Evolutionary conservation across 2,888 invertebrate genomes (phyloP).

Genomic region (Macrophya annulata): DNA sequence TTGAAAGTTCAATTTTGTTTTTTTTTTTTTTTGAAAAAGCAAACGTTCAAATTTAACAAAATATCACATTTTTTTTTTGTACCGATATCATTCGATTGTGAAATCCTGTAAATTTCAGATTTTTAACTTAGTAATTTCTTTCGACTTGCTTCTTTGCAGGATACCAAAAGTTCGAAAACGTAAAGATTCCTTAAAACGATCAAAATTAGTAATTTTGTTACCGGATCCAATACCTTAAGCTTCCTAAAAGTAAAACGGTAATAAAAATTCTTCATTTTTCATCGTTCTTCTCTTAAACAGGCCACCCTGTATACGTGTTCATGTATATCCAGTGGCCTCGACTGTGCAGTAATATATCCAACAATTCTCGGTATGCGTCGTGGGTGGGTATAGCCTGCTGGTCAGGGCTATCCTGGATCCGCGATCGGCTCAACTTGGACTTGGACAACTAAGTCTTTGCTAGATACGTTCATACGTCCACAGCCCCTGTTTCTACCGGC

Average conservation of each 20-base stretch:
- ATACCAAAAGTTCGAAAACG: too few species aligned
- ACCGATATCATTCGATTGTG: too few species aligned
- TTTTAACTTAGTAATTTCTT: too few species aligned
- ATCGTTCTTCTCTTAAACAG: background rate
- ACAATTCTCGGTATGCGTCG: constrained; percentile 47
- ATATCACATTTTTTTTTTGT: too few species aligned
- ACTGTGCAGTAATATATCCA: constrained; percentile 22
- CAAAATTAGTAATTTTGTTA: background rate
- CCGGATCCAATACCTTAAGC: too few species aligned
- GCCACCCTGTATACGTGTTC: constrained; percentile 17
- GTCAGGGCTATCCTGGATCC: constrained; percentile 51
- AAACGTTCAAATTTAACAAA: too few species aligned
- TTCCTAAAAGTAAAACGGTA: background rate
- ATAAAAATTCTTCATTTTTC: background rate
- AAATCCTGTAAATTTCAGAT: too few species aligned
- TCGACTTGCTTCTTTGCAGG: too few species aligned
- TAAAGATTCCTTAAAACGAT: too few species aligned
- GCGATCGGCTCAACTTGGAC: constrained; percentile 39
- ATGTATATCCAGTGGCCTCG: constrained; percentile 4
- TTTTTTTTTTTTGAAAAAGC: too few species aligned
- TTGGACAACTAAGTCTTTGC: constrained; percentile 7
- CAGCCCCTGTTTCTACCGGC: background rate
- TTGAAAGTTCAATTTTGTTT: too few species aligned
- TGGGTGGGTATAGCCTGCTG: constrained; percentile 48
- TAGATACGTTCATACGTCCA: background rate